Evolutionary conservation across 1,140 invertebrate species (phyloP).

Genomic region (Tetramorium alpestre): DNA sequence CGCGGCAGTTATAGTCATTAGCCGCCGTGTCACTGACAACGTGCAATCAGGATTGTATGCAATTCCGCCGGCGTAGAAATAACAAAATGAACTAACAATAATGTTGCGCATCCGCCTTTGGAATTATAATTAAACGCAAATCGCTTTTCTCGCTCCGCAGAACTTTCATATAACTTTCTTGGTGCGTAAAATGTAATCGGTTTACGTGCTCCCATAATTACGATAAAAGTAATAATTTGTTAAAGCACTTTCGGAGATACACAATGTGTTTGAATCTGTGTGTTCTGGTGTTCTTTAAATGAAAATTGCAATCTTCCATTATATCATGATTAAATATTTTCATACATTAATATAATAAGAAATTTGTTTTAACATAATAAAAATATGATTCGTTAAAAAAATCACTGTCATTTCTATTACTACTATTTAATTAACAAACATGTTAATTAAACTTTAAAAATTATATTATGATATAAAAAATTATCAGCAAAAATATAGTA

Average conservation of each 20-base stretch:
- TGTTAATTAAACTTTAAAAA: neutral
- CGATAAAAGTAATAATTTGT: constrained; percentile 48
- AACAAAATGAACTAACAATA: constrained; percentile 48
- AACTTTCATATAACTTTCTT: constrained; percentile 58
- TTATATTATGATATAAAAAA: neutral
- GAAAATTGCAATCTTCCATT: constrained; percentile 8
- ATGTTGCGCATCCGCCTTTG: constrained; percentile 35
- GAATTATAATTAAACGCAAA: constrained; percentile 56
- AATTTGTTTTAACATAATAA: neutral
- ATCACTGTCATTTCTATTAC: neutral
- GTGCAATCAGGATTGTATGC: constrained; percentile 26
- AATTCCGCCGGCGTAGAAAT: constrained; percentile 15
- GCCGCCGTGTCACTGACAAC: constrained; percentile 44
- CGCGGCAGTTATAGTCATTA: constrained; percentile 59
- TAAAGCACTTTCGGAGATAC: constrained; percentile 5
- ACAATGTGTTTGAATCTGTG: neutral
- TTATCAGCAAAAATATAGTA: neutral
- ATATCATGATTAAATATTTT: constrained; percentile 7
- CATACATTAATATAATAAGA: neutral
- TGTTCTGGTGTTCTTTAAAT: neutral
- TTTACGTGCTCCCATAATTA: constrained; percentile 44
- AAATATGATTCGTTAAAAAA: neutral
- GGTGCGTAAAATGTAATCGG: constrained; percentile 59
- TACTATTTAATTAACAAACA: neutral
- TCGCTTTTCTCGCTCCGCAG: constrained; percentile 31